Evolutionary conservation across 2,888 invertebrate genomes (phyloP), one percentile per base, ranked within the genome.

Genomic region (Artemia sinica): DNA sequence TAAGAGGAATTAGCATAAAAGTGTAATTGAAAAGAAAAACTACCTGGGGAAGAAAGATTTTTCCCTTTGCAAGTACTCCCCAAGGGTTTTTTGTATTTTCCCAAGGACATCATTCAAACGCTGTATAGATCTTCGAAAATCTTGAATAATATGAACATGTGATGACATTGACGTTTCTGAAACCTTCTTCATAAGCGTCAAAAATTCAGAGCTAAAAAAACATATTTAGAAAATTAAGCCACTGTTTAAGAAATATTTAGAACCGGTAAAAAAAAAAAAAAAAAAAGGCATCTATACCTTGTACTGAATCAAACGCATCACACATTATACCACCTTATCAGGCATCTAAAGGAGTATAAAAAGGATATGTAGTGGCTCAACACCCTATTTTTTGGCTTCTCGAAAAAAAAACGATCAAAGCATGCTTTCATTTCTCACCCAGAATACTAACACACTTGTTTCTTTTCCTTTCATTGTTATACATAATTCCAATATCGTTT

Each of bases 81-180:
- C 98, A n/a, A 99, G 84, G 5, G 98, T 98, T 77, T 99, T 98
- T 79, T 99, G 98, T 73, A 99, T 99, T 81, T 98, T 98, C 72
- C 93, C 93, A 28, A 99, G 84, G 70, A 98, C 82, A 80, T 99
- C 98, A 0, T 97, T 96, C 63, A 99, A 82, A 69, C 98, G 85
- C 78, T 99, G 98, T 67, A 99, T 81, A 0, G 96, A 90, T 70
- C 95, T 82, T 77, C 91, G 91, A 8, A 97, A 95, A 67, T 94
- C 96, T 63, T 91, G 93, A 72, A 99, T 96, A 79, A 97, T 96
- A 11, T 99, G 81, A 0, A 99, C 94, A 77, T 99, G 98, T 87
- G 98, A 92, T n/a, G 99, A 96, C 84, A 96, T 91, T 0, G 98
- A 97, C 0, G 93, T 92, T 77, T 95, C 95, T 75, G 91, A 85